Base-by-base conservation (phyloP, 2,797 vertebrate species). In the Xenops minutus region DNA sequence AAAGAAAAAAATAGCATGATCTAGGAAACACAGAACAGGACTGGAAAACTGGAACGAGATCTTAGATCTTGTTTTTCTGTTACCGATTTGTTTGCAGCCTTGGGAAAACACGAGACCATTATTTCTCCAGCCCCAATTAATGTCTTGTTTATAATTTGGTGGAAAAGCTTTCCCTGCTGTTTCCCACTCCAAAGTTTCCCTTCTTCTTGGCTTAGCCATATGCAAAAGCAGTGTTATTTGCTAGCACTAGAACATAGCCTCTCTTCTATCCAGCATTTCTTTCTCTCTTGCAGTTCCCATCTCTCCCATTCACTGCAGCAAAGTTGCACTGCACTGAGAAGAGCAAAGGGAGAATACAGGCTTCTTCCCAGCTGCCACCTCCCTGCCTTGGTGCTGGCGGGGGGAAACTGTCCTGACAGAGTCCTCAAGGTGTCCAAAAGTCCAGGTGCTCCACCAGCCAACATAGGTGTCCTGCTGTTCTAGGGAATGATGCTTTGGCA, bases 141-240 rank as follows among this genome's bases (percentile, higher is more conserved):
- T 17, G 20, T 43, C 63, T 79, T 71, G 43, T 68, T 92, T 93
- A 72, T 64, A 58, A 77, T 85, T 62, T 82, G 39, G n/a, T 93
- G 54, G 74, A 89, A 79, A 14, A 77, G 49, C 80, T 79, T 95
- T 95, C 43, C 41, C 69, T 88, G 78, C 54, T 85, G 44, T 58
- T 91, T 92, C 61, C 27, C 29, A 43, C 81, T 20, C 44, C 52
- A 23, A 55, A 44, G 34, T 63, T 80, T 92, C 32, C 43, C 44
- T 72, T 69, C 55, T 72, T 75, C 76, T 59, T 66, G 63, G 44
- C 43, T 76, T 66, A 59, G 55, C 69, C 52, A 18, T 54, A 43
- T 63, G 44, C 41, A 68, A 80, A 68, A 63, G 36, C 34, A 75
- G 29, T 26, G 30, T 0, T 59, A 83, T 86, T 62, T 81, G 46